Percentiles rank a stretch among this genome's conserved stretches.
These are phyloP conservation scores for Dione juno DNA, from an alignment of 2,888 invertebrate species.

Conservation along the genomic window DNA sequence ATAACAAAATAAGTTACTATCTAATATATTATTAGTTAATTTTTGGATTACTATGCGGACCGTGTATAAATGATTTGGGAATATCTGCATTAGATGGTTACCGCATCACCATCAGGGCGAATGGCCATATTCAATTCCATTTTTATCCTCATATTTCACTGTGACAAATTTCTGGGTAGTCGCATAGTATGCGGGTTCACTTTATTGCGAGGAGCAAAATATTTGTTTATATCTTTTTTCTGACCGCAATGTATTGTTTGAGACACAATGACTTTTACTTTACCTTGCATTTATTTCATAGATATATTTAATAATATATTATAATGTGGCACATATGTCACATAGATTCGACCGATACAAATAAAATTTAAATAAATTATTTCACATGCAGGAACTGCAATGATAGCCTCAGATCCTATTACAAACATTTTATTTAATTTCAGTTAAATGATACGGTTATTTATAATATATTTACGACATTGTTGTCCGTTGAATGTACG, in stretches of 20 bases:
- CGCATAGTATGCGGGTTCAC: constrained; percentile 65
- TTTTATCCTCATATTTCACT: constrained; percentile 67
- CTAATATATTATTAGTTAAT: no score
- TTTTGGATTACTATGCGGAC: not conserved
- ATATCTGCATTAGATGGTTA: constrained; percentile 44
- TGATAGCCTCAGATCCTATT: not conserved
- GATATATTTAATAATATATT: not conserved
- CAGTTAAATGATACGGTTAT: constrained; percentile 70
- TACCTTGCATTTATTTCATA: not conserved
- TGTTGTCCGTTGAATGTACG: constrained; percentile 77
- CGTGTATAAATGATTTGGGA: constrained; percentile 32
- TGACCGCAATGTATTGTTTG: constrained; percentile 52
- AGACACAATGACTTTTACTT: constrained; percentile 15
- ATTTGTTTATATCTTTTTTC: constrained; percentile 48
- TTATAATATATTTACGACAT: constrained; percentile 76
- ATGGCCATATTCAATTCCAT: constrained; percentile 64
- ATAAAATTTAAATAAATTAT: not conserved
- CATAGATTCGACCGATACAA: not conserved
- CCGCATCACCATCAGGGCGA: constrained; percentile 64
- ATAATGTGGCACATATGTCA: not conserved
- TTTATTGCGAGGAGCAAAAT: constrained; percentile 42
- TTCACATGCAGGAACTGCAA: not conserved
- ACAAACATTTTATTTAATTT: constrained; percentile 66
- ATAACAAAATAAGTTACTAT: not conserved
- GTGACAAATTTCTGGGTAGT: constrained; percentile 66